Evolutionary conservation across 2,888 invertebrate genomes (phyloP), one percentile per base, ranked within the genome.

Genomic region (Coremacera marginata): DNA sequence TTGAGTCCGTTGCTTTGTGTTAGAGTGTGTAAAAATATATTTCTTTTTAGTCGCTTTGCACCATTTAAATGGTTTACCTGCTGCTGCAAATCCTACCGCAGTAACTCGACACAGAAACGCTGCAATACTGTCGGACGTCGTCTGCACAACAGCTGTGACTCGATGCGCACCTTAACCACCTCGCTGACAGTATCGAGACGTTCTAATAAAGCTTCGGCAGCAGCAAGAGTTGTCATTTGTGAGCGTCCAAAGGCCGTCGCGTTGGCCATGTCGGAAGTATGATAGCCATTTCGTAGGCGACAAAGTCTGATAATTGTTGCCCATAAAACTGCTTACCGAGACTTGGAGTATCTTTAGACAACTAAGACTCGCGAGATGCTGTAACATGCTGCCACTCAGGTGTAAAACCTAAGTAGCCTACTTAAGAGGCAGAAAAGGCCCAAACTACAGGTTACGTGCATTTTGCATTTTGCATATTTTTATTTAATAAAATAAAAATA

Each of bases 41-140:
- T 51, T 52, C 55, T 19, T 74, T 75, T 1, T 79, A 89, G 90
- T 76, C 89, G 88, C 34, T 91, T 93, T 80, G 93, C 94, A 0
- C 93, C 94, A 9, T 93, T 93, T 88, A 93, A 93, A 81, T 94
- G 94, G 94, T 88, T 93, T 68, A 82, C 85, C 60, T 89, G 89
- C 81, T 92, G 93, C 90, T 93, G 93, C 77, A 87, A 88, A 77
- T 83, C 87, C 2, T 84, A 84, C 77, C 87, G 88, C 73, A 84
- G 84, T 77, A 88, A 86, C 79, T 87, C 88, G 11, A 83, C 86
- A 5, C 87, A 84, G 77, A 87, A 85, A 52, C 88, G 89, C 49
- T 88, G 89, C 77, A 84, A 88, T 77, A 88, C 87, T 0, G 88
- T 87, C 9, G 88, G 88, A n/a, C 86, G 88, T 2, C 86, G 88